Conservation (phyloP, 2,888 invertebrate genomes). For the Tipula unca region DNA sequence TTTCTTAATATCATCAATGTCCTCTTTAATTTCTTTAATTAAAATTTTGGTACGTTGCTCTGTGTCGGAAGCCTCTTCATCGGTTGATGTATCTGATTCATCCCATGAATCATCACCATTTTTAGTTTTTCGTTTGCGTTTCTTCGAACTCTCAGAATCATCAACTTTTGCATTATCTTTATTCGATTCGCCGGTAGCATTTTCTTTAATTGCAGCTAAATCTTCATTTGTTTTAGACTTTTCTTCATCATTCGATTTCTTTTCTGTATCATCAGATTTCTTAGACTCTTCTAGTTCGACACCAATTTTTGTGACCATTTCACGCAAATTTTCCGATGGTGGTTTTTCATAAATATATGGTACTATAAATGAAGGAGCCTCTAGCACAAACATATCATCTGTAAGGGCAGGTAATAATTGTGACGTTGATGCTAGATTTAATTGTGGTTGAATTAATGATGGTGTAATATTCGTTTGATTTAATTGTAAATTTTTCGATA, state of each 20-base stretch:
- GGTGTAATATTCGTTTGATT: conserved; percentile 35
- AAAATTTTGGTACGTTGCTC: conserved; percentile 44
- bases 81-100: conserved; percentile 45
- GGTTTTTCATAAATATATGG: conserved; percentile 91
- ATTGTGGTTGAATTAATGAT: conserved; percentile 33
- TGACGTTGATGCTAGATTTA: conserved; percentile 44
- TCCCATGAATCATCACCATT: conserved; percentile 54
- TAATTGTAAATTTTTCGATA: conserved; percentile 33
- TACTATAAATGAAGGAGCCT: conserved; percentile 87
- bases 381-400: conserved; percentile 87
- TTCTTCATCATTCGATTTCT: conserved; percentile 30
- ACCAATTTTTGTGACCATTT: conserved; percentile 57
- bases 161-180: conserved; percentile 32
- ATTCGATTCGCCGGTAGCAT: conserved; percentile 33
- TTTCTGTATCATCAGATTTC: conserved; percentile 45
- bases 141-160: conserved; percentile 38
- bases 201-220: conserved; percentile 30
- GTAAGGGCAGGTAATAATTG: conserved; percentile 73
- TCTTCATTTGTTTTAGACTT: conserved; percentile 31
- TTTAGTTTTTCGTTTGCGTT: conserved; percentile 33
- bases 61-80: conserved; percentile 45
- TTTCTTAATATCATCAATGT: conserved; percentile 46
- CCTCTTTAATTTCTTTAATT: conserved; percentile 48
- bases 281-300: conserved; percentile 54
- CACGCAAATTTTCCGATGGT: conserved; percentile 66